Evolutionary conservation across 2,113 vertebrate genomes (phyloP).

Genomic region (Cyprinodon variegatus): DNA sequence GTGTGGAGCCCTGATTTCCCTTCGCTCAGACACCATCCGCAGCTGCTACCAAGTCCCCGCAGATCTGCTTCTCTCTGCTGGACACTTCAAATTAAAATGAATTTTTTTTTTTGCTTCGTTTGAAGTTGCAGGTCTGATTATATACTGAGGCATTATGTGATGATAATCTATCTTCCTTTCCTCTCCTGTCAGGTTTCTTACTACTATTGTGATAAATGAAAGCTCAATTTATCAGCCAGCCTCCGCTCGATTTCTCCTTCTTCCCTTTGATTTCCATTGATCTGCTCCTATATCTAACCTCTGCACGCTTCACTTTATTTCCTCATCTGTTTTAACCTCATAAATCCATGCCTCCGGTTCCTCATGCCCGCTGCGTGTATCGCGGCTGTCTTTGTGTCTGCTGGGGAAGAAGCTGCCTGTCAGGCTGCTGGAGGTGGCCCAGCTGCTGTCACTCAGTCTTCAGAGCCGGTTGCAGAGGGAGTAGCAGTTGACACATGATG

Average conservation of each 20-base stretch:
- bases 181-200: constrained; percentile 65
- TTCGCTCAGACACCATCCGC: constrained; percentile 48
- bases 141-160: constrained; percentile 45
- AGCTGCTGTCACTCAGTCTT: constrained; percentile 63
- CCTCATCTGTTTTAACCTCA: constrained; percentile 49
- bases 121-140: constrained; percentile 29
- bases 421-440: constrained; percentile 58
- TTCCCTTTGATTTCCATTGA: constrained; percentile 23
- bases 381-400: constrained; percentile 57
- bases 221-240: constrained; percentile 70
- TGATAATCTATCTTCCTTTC: constrained; percentile 67
- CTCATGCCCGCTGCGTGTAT: constrained; percentile 30
- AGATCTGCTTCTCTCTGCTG: constrained; percentile 6
- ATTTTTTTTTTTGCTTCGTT: constrained; percentile 3
- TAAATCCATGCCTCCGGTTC: constrained; percentile 17
- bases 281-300: constrained; percentile 37
- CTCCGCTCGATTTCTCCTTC: constrained; percentile 43
- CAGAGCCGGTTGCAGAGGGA: constrained; percentile 28
- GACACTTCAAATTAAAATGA: constrained; percentile 28
- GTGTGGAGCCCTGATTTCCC: constrained; percentile 61
- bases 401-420: constrained; percentile 50
- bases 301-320: constrained; percentile 47
- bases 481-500: constrained; percentile 45
- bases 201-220: constrained; percentile 74
- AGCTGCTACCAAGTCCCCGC: neutral